Base-by-base conservation (phyloP, 2,888 invertebrate species). In the Dicyrtomina minuta region DNA sequence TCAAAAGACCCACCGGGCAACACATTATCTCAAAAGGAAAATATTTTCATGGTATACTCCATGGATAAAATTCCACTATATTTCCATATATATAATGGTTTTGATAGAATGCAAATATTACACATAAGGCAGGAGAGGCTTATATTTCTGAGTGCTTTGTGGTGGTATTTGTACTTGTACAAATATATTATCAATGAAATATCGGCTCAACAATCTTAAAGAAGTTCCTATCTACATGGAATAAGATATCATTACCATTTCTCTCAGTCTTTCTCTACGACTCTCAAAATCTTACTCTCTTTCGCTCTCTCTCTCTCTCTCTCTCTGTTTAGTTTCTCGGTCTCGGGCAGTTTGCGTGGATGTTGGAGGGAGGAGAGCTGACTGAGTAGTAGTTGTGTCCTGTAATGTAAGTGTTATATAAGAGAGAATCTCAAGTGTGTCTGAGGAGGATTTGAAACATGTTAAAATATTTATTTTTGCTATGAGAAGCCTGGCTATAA, bases 381-480 rank as follows among this genome's bases (percentile, higher is more conserved):
- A n/a, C n/a, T n/a, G n/a, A n/a, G n/a, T n/a, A n/a, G n/a, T n/a
- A n/a, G n/a, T n/a, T n/a, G n/a, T n/a, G n/a, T n/a, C n/a, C n/a
- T n/a, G n/a, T n/a, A n/a, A n/a, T n/a, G n/a, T n/a, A n/a, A n/a
- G n/a, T n/a, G n/a, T n/a, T n/a, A n/a, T n/a, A n/a, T n/a, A n/a
- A n/a, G n/a, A n/a, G n/a, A n/a, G n/a, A n/a, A n/a, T n/a, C n/a
- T n/a, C n/a, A n/a, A n/a, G n/a, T n/a, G n/a, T n/a, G 26, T 49
- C 49, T 33, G 58, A 22, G 41, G 17, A 39, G 41, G 58, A 58
- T 58, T 58, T 58, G 39, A 58, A 58, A 58, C 41, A 58, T 58
- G 58, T 58, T 58, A 41, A 58, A 58, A 58, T 58, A 58, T 58
- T 39, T 58, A 58, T 58, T 58, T 58, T 41, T 33, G 17, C 39